Conservation (phyloP, 2,888 invertebrate genomes). For the Diplazon laetatorius region DNA sequence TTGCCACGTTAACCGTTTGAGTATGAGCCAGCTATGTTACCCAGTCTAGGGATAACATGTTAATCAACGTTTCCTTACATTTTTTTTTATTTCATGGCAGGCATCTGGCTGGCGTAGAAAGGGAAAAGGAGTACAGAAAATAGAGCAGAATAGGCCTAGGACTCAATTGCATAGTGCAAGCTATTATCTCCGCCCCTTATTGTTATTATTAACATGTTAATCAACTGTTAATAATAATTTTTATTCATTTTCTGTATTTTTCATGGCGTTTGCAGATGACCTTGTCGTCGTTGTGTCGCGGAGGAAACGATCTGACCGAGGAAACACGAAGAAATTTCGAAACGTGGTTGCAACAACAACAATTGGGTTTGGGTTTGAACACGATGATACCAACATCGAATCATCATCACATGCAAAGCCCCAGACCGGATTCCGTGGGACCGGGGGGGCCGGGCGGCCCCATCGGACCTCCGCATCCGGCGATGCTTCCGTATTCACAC, state of each 20-base stretch:
- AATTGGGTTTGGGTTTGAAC: constrained; percentile 77
- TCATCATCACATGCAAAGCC: constrained; percentile 78
- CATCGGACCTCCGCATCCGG: constrained; percentile 87
- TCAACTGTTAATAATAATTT: too few relatives aligned
- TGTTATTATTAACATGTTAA: too few relatives aligned
- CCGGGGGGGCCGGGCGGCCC: constrained; percentile 80
- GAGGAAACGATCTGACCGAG: constrained; percentile 91
- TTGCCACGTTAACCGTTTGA: constrained; percentile 16
- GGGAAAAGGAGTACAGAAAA: too few relatives aligned
- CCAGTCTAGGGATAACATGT: too few relatives aligned
- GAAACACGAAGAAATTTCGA: constrained; percentile 95
- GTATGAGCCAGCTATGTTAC: too few relatives aligned
- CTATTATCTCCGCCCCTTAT: too few relatives aligned
- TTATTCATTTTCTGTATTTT: too few relatives aligned
- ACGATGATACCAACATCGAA: constrained; percentile 74
- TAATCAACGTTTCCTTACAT: too few relatives aligned
- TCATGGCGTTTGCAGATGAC: constrained; percentile 88
- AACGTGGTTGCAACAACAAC: constrained; percentile 87
- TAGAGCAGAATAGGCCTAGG: too few relatives aligned
- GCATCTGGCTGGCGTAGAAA: too few relatives aligned
- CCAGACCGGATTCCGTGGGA: constrained; percentile 82
- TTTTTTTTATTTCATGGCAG: too few relatives aligned
- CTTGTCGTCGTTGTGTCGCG: constrained; percentile 92
- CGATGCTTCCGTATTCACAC: constrained; percentile 86
- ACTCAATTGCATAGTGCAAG: too few relatives aligned